Percentiles rank a stretch among this genome's conserved stretches.
Conservation (phyloP, 1,140 invertebrate genomes). For the Delia radicum region DNA sequence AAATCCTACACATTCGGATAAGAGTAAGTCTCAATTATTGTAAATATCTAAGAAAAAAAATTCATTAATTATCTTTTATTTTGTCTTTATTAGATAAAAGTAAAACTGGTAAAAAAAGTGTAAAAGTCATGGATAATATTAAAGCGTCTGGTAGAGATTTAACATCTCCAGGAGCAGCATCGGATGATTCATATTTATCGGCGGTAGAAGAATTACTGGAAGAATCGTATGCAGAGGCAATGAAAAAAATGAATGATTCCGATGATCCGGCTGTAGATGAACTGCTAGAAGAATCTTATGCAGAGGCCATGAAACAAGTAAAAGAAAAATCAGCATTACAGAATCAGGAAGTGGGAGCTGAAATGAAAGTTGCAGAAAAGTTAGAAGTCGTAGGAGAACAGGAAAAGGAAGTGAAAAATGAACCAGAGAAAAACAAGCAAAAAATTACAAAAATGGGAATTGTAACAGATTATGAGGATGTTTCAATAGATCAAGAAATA, state of each 20-base stretch:
- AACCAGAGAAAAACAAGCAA: background rate
- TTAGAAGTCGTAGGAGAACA: background rate
- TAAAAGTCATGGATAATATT: background rate
- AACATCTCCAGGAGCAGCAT: background rate
- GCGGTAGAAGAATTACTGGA: slow-evolving; percentile 4
- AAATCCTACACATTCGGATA: too few species aligned
- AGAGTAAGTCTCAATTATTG: too few species aligned
- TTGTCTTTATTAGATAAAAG: background rate
- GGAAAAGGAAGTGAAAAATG: background rate
- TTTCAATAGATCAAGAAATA: background rate
- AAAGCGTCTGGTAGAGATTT: background rate
- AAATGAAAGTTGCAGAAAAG: too few species aligned
- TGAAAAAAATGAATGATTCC: background rate
- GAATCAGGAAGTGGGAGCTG: background rate
- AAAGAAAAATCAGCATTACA: background rate
- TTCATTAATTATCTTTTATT: background rate
- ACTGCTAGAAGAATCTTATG: slow-evolving; percentile 12
- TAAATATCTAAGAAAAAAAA: too few species aligned
- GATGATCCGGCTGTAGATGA: background rate
- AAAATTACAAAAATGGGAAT: background rate
- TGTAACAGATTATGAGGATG: background rate
- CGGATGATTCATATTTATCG: background rate
- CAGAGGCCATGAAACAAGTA: background rate
- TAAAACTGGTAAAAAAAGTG: background rate
- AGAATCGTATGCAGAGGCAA: slow-evolving; percentile 8